phyloP scores from a whole-genome alignment of 2,888 invertebrate genomes.

The Trichopoda pennipes region DNA sequence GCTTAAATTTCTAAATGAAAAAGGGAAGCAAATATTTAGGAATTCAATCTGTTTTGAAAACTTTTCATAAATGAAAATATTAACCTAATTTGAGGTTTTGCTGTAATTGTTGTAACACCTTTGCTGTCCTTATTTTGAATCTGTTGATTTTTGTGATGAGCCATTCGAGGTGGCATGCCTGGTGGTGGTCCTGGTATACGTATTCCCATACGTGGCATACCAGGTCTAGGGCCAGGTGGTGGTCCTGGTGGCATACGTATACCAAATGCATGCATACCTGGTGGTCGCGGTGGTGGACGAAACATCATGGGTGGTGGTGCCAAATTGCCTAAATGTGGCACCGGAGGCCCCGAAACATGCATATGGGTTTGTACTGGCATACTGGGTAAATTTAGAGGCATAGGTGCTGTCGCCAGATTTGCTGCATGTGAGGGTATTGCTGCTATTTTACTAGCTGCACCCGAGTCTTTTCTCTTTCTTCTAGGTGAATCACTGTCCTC shows the following conservation, averaged over 20 bases:
- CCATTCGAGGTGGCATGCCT: slow-evolving; percentile 82
- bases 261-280: slow-evolving; percentile 77
- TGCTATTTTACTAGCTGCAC: slow-evolving; percentile 23
- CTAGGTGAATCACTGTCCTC: slow-evolving; percentile 58
- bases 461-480: slow-evolving; percentile 47
- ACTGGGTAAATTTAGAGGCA: slow-evolving; percentile 58
- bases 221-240: slow-evolving; percentile 81
- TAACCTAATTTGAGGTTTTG: slow-evolving; percentile 95
- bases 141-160: slow-evolving; percentile 75
- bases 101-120: slow-evolving; percentile 93
- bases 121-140: slow-evolving; percentile 86
- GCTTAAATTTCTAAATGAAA: slow-evolving; percentile 85
- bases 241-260: slow-evolving; percentile 82
- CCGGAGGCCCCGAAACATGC: slow-evolving; percentile 74
- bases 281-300: slow-evolving; percentile 83
- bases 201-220: slow-evolving; percentile 83
- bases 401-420: slow-evolving; percentile 56
- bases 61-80: not conserved
- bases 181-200: slow-evolving; percentile 86
- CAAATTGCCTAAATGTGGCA: slow-evolving; percentile 80
- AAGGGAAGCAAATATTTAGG: not conserved
- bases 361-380: slow-evolving; percentile 71
- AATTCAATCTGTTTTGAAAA: not conserved
- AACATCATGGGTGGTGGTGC: slow-evolving; percentile 82
- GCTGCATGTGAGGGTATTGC: slow-evolving; percentile 68